These are phyloP conservation scores for Jacana jacana DNA, from an alignment of 2,113 vertebrate genomes.

Conservation along the genomic window DNA sequence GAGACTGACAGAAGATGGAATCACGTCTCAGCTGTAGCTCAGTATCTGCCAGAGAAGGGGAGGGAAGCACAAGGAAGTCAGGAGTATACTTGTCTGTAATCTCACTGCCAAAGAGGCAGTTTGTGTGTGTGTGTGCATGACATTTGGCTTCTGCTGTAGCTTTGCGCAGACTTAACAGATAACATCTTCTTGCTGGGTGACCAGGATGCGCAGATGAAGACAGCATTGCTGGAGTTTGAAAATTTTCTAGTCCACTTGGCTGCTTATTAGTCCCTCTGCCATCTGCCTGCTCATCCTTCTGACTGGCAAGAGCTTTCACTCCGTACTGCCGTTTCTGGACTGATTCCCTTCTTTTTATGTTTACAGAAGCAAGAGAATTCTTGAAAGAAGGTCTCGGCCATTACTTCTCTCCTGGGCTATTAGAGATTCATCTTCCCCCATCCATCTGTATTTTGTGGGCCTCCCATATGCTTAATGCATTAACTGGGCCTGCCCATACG, in stretches of 20 bases:
- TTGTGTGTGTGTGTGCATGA: neutral
- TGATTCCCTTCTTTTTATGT: neutral
- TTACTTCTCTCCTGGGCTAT: constrained; percentile 6
- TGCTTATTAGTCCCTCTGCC: neutral
- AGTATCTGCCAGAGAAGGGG: constrained; percentile 77
- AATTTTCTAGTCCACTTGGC: neutral
- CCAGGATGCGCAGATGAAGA: neutral
- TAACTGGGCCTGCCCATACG: neutral
- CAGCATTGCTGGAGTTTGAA: neutral
- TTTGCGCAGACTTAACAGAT: neutral
- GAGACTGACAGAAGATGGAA: constrained; percentile 92
- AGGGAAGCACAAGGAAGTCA: neutral
- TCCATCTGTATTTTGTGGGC: neutral
- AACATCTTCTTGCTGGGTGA: neutral
- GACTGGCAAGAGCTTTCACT: neutral
- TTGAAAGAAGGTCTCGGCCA: neutral
- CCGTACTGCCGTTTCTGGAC: neutral
- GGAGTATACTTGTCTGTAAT: neutral
- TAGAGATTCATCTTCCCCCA: neutral
- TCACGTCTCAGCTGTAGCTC: constrained; percentile 92
- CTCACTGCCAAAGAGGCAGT: neutral
- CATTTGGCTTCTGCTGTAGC: neutral
- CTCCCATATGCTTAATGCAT: neutral
- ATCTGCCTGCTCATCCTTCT: neutral
- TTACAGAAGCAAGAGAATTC: neutral